Conservation (phyloP, 2,797 vertebrate genomes). For the Chanos chanos region DNA sequence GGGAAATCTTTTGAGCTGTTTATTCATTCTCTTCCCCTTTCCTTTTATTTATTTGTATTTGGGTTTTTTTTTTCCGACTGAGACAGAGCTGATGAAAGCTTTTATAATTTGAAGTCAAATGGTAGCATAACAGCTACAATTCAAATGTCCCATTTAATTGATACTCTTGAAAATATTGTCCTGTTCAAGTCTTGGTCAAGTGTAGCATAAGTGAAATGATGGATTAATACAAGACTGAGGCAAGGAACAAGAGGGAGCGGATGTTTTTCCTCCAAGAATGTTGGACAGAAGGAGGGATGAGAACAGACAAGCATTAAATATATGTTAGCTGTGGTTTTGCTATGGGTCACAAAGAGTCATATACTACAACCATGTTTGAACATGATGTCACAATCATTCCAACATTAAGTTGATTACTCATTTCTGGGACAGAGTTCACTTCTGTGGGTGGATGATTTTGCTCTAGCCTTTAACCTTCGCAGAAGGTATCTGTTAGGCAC, state of each 20-base stretch:
- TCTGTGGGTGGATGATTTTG: slow-evolving; percentile 39
- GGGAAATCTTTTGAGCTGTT: slow-evolving; percentile 15
- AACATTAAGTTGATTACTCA: slow-evolving; percentile 40
- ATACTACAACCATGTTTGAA: slow-evolving; percentile 24
- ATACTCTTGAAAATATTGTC: no score
- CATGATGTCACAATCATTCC: slow-evolving; percentile 35
- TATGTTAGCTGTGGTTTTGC: slow-evolving; percentile 41
- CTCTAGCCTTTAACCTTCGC: slow-evolving; percentile 30
- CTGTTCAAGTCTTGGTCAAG: no score
- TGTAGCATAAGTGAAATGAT: not conserved
- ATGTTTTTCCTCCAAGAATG: no score
- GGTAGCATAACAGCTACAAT: no score
- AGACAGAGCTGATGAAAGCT: no score
- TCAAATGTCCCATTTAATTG: no score
- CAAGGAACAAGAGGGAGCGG: not conserved
- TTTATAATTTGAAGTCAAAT: no score
- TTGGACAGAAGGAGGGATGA: slow-evolving; percentile 34
- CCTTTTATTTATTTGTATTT: not conserved
- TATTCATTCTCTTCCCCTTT: slow-evolving; percentile 1
- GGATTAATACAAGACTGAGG: slow-evolving; percentile 8
- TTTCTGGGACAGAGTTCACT: slow-evolving; percentile 23
- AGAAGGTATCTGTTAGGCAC: slow-evolving; percentile 32
- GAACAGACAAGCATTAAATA: slow-evolving; percentile 41
- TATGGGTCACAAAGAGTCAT: slow-evolving; percentile 39
- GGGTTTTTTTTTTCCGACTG: no score